Evolutionary conservation across 2,113 vertebrate species (phyloP).

Genomic region (Pedionomus torquatus): DNA sequence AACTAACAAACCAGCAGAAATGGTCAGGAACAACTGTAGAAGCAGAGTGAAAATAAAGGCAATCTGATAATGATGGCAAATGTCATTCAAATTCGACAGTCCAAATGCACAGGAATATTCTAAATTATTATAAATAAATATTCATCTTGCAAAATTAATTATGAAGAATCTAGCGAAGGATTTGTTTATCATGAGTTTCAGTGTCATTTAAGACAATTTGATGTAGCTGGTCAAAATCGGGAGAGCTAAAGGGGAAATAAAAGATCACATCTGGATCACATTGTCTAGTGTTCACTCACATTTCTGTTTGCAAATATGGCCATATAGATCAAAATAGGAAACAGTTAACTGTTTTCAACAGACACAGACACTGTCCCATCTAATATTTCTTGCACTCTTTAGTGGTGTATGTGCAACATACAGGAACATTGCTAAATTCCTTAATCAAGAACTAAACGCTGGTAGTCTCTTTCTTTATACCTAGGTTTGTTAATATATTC

Average conservation of each 20-base stretch:
- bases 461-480: not conserved
- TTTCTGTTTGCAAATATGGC: not conserved
- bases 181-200: not conserved
- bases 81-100: not conserved
- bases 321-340: not conserved
- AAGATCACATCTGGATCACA: not conserved
- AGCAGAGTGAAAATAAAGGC: not conserved
- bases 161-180: not conserved
- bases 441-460: not conserved
- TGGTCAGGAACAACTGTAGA: fast-evolving
- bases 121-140: not conserved
- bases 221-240: not conserved
- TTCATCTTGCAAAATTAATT: not conserved
- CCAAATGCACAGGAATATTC: not conserved
- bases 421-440: not conserved
- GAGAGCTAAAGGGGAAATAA: not conserved
- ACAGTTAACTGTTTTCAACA: not conserved
- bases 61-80: not conserved
- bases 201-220: not conserved
- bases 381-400: not conserved
- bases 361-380: not conserved
- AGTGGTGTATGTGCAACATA: not conserved
- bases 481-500: not conserved
- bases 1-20: not conserved
- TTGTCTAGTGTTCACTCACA: not conserved